These are phyloP conservation scores for Acyrthosiphon pisum DNA, from an alignment of 1,140 invertebrate species.

Conservation along the genomic window DNA sequence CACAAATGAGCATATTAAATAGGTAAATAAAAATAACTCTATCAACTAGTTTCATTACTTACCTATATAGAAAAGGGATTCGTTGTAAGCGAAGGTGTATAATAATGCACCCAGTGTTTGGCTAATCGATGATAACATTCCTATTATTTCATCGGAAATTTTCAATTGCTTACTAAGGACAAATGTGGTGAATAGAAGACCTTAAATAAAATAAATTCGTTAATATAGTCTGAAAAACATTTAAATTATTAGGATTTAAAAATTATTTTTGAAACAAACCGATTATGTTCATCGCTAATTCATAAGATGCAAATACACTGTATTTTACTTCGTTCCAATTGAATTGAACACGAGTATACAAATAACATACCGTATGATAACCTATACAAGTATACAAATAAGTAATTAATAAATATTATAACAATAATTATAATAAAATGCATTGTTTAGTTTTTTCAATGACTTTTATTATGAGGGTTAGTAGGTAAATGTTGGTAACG, in stretches of 20 bases:
- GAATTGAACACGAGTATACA: slow-evolving; percentile 82
- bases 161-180: neutral
- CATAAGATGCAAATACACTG: slow-evolving; percentile 82
- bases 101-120: neutral
- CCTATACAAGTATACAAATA: slow-evolving; percentile 65
- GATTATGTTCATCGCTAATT: slow-evolving; percentile 78
- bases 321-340: slow-evolving; percentile 86
- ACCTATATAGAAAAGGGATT: neutral
- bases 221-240: neutral
- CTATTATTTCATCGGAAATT: slow-evolving; percentile 16
- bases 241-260: neutral
- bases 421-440: neutral
- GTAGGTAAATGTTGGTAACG: too few relatives aligned
- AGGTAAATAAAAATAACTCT: neutral
- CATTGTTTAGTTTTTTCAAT: neutral
- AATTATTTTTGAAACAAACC: slow-evolving; percentile 66
- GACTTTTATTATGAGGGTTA: neutral
- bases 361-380: slow-evolving; percentile 80
- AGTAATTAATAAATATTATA: neutral
- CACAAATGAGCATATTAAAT: neutral
- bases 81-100: neutral
- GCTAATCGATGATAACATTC: neutral
- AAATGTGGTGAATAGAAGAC: neutral
- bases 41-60: neutral
- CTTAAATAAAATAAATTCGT: slow-evolving; percentile 8